A percentile compares a stretch with the other conserved stretches of the same genome.
phyloP scores from a whole-genome alignment of 2,888 invertebrate genomes.

The Listrodromus nycthemerus region DNA sequence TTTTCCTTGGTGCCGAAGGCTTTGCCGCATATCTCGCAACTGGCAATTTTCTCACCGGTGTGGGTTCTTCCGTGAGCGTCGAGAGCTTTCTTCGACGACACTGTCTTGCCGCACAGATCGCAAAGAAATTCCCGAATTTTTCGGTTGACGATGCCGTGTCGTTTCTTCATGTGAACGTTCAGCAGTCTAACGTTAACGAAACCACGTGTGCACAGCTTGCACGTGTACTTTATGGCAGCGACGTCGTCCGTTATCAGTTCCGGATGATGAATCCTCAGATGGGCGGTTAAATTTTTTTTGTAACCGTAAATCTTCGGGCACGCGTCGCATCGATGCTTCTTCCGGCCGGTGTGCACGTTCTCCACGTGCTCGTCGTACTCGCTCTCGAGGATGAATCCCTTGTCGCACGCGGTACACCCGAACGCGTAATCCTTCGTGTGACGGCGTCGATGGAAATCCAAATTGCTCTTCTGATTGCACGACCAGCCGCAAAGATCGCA shows the following conservation, averaged over 20 bases:
- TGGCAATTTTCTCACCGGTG: constrained; percentile 73
- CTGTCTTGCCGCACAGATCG: constrained; percentile 76
- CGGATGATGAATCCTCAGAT: constrained; percentile 75
- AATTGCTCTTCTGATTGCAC: constrained; percentile 78
- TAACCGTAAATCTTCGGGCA: constrained; percentile 78
- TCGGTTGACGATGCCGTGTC: constrained; percentile 71
- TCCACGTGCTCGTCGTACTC: constrained; percentile 78
- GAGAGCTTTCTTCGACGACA: constrained; percentile 75
- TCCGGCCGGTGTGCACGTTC: constrained; percentile 75
- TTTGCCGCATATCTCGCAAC: constrained; percentile 77
- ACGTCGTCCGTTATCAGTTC: constrained; percentile 43
- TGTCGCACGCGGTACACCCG: constrained; percentile 76
- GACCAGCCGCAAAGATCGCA: constrained; percentile 79
- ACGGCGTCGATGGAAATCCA: constrained; percentile 77
- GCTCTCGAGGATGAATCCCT: constrained; percentile 75
- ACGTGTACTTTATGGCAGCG: constrained; percentile 67
- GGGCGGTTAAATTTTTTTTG: constrained; percentile 78
- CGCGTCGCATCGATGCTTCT: constrained; percentile 75
- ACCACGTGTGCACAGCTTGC: constrained; percentile 73
- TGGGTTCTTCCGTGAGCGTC: constrained; percentile 74
- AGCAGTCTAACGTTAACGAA: constrained; percentile 73
- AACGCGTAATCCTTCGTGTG: constrained; percentile 76
- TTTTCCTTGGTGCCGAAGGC: constrained; percentile 76
- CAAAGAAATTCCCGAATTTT: constrained; percentile 73
- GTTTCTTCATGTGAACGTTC: constrained; percentile 73